Conservation (phyloP, 2,113 vertebrate genomes). For the Nycticorax nycticorax region DNA sequence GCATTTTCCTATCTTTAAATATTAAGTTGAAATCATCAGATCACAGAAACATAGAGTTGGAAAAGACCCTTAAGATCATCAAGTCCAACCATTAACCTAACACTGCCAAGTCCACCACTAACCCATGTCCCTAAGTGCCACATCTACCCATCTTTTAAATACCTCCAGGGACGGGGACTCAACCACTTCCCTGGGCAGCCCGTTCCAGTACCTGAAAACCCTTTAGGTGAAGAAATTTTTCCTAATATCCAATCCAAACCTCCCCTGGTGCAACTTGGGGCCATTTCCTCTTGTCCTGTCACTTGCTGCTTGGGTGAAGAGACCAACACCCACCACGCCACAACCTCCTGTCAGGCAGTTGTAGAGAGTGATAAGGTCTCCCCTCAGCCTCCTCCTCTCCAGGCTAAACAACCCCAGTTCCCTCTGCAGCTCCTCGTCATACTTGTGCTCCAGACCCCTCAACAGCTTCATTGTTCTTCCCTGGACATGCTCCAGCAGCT, state of each 20-base stretch:
- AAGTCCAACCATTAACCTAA: not conserved
- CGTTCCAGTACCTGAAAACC: not conserved
- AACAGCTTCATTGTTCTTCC: not conserved
- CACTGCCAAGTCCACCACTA: not conserved
- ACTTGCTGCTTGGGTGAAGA: not conserved
- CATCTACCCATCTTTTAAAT: not conserved
- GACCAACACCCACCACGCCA: rapidly evolving
- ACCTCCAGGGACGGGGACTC: not conserved
- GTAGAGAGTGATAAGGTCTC: rapidly evolving
- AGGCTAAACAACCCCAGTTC: rapidly evolving
- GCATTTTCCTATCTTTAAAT: not conserved
- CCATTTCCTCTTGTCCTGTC: rapidly evolving
- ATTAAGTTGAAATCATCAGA: not conserved
- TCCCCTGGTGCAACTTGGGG: rapidly evolving
- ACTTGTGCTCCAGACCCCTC: not conserved
- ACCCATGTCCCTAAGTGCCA: not conserved
- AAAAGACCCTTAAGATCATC: not conserved
- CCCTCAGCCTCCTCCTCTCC: not conserved
- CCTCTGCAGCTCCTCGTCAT: not conserved
- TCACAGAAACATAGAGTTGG: not conserved
- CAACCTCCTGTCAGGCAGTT: not conserved
- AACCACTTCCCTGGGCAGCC: not conserved
- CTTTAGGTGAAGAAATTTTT: not conserved
- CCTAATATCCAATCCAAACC: not conserved
- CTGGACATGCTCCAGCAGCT: rapidly evolving